These are phyloP conservation scores for Eupithecia tripunctaria DNA, from an alignment of 2,888 invertebrate genomes.

Conservation along the genomic window DNA sequence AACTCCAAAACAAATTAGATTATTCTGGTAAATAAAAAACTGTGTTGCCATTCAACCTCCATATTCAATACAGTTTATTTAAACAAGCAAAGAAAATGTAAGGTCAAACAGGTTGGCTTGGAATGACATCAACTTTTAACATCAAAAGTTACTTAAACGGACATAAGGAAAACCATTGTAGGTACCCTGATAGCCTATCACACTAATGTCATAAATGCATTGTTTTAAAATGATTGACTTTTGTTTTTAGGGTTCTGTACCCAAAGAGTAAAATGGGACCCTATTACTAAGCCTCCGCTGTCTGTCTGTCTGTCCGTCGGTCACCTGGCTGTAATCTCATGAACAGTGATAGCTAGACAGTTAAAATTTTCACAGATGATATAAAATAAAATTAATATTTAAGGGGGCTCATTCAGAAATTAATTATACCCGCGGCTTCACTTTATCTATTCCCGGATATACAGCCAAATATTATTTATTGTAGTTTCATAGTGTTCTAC, in stretches of 20 bases:
- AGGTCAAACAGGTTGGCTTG: neutral
- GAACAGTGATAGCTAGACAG: too few relatives aligned
- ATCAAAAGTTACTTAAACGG: neutral
- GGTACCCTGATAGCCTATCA: neutral
- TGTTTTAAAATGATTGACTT: too few relatives aligned
- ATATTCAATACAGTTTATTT: neutral
- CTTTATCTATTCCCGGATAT: neutral
- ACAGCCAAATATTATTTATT: neutral
- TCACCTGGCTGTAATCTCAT: too few relatives aligned
- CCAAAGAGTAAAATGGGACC: too few relatives aligned
- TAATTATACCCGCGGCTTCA: neutral
- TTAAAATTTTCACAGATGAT: too few relatives aligned
- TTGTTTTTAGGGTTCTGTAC: too few relatives aligned
- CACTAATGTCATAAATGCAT: neutral
- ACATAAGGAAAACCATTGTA: neutral
- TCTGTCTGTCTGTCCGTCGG: too few relatives aligned
- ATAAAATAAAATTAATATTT: too few relatives aligned
- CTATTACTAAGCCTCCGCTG: too few relatives aligned
- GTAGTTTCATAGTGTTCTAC: neutral
- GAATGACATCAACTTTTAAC: conserved; percentile 5
- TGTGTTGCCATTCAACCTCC: neutral
- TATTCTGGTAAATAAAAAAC: neutral
- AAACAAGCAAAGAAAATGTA: neutral
- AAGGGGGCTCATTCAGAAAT: neutral
- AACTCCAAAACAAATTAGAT: neutral